phyloP scores from a whole-genome alignment of 2,113 vertebrate species.

The Phalacrocorax pelagicus region DNA sequence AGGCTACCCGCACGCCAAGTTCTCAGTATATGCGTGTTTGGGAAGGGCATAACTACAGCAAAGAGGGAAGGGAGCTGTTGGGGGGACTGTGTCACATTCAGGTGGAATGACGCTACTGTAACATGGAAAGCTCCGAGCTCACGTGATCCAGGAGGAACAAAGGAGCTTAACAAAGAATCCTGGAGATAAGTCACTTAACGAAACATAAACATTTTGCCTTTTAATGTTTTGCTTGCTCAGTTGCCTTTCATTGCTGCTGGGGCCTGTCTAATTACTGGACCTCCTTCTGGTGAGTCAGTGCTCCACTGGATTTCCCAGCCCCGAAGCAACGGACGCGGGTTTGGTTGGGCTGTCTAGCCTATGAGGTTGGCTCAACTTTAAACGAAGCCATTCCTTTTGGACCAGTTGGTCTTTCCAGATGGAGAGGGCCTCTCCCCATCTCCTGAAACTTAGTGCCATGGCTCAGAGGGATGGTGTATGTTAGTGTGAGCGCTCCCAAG shows the following conservation, averaged over 20 bases:
- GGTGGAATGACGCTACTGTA: background rate
- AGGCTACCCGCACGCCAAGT: background rate
- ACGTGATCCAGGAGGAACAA: background rate
- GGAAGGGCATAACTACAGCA: background rate
- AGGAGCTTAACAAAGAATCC: background rate
- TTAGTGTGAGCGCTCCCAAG: background rate
- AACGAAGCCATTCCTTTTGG: conserved; percentile 35
- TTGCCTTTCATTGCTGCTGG: conserved; percentile 24
- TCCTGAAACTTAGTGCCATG: background rate
- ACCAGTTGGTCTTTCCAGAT: conserved; percentile 12
- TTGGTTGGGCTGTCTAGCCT: conserved; percentile 47
- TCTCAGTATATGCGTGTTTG: background rate
- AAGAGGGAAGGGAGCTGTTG: background rate
- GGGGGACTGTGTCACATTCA: background rate
- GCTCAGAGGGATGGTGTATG: background rate
- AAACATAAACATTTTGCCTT: conserved; percentile 23
- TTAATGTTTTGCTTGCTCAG: conserved; percentile 20
- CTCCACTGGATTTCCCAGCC: conserved; percentile 54
- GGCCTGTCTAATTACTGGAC: conserved; percentile 21
- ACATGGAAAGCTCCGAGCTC: background rate
- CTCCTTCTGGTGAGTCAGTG: conserved; percentile 42
- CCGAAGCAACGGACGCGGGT: background rate
- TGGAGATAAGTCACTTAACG: conserved; percentile 37
- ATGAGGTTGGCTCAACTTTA: conserved; percentile 51
- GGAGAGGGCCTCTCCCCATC: conserved; percentile 22